Base-by-base conservation (phyloP, 2,888 invertebrate genomes). In the Yponomeuta plumbellus region DNA sequence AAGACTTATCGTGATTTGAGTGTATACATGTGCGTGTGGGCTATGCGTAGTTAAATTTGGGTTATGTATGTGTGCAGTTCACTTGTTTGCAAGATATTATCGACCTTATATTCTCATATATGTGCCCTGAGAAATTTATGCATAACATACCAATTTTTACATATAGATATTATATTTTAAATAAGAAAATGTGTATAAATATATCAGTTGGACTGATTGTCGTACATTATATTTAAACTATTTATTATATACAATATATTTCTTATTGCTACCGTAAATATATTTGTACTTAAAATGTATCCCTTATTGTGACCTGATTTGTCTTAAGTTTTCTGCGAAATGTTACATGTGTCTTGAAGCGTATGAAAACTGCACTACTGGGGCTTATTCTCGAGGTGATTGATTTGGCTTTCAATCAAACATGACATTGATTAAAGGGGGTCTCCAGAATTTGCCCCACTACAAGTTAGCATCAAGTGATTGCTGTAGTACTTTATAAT, bases 231-330 rank as follows among this genome's bases (percentile, higher is more conserved):
- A 78, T 79, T 74, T 79, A 76, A 79, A 75, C 75, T 75, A 76
- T 78, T 75, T 81, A 78, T 78, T 57, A n/a, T 62, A 61, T 63
- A 63, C 58, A 63, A 58, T 64, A 23, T 57, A n/a, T 52, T 22
- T 65, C 34, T 34, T 34, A 34, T 34, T 34, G 34, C 34, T 34
- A 6, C 34, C 34, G 34, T 70, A 69, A 68, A 68, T 66, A 70
- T 70, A 66, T 72, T 75, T 77, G 79, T 81, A 67, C 68, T 69
- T 71, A 70, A 69, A 68, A 67, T 71, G 80, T 81, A 84, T 87
- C 85, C 85, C 86, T 89, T 86, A 81, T 90, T 17, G 90, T 90
- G 90, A 91, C 90, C 90, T 90, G 90, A 90, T 89, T 89, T 89
- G 86, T 83, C 86, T 86, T 90, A 90, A 90, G 81, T 83, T 86